Percentiles rank a stretch among this genome's conserved stretches.
Evolutionary conservation across 2,888 invertebrate species (phyloP).

Genomic region (Isoperla grammatica): DNA sequence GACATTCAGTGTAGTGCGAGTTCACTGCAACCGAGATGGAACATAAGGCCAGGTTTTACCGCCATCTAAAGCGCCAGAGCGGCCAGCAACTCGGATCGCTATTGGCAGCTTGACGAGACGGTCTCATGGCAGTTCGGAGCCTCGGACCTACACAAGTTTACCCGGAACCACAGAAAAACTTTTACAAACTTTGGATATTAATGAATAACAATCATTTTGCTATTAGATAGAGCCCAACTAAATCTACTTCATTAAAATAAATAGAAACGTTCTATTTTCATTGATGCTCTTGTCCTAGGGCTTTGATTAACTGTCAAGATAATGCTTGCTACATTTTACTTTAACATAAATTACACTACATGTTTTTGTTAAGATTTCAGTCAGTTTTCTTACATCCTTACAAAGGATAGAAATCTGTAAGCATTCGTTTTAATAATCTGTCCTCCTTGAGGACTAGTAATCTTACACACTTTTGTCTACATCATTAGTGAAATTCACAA

Average conservation of each 20-base stretch:
- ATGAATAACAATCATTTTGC: background rate
- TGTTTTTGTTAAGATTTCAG: background rate
- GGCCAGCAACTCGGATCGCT: too few species aligned
- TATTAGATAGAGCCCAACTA: background rate
- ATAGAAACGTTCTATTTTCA: background rate
- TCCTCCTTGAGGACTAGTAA: too few species aligned
- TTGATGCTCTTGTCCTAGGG: constrained; percentile 1
- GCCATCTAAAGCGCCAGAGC: too few species aligned
- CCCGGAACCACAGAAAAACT: too few species aligned
- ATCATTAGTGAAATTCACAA: background rate
- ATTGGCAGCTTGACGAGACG: too few species aligned
- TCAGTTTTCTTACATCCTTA: constrained; percentile 24
- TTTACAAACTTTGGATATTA: background rate
- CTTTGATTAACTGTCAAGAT: background rate
- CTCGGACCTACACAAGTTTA: too few species aligned
- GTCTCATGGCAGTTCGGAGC: too few species aligned
- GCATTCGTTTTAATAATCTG: constrained; percentile 16
- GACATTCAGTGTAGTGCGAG: too few species aligned
- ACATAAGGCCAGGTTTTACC: too few species aligned
- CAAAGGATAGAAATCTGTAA: constrained; percentile 25
- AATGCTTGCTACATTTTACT: constrained; percentile 3
- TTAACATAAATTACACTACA: constrained; percentile 24
- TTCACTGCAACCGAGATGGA: too few species aligned
- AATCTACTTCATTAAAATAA: background rate
- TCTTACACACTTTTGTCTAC: background rate